Percentiles rank a stretch among this genome's conserved stretches.
Conservation (phyloP, 1,140 invertebrate species). For the Heliothis virescens region DNA sequence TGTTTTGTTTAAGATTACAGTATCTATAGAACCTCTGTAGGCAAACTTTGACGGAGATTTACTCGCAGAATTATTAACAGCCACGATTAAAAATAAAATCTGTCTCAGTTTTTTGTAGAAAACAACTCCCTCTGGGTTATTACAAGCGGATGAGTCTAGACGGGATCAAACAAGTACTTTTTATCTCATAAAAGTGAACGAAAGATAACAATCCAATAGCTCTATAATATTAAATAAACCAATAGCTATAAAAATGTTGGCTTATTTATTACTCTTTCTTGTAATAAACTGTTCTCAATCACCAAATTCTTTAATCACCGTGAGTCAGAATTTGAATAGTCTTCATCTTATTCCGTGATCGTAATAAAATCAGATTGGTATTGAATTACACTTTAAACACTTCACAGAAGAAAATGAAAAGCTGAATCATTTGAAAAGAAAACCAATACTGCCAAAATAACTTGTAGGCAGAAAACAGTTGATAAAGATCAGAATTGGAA, state of each 20-base stretch:
- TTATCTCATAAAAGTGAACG: no score
- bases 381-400: background rate
- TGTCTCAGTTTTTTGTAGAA: background rate
- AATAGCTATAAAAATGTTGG: no score
- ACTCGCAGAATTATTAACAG: constrained; percentile 4
- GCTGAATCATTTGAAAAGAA: constrained; percentile 5
- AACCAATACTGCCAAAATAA: constrained; percentile 2
- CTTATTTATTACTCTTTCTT: no score
- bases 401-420: background rate
- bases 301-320: no score
- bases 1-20: no score
- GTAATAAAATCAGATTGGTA: no score
- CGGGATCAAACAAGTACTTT: background rate
- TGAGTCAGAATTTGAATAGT: no score
- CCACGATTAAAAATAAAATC: constrained; percentile 4
- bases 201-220: no score
- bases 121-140: background rate
- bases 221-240: no score
- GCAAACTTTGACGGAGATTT: constrained; percentile 9
- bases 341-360: no score
- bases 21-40: background rate
- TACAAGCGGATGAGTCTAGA: constrained; percentile 16
- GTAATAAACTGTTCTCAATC: no score
- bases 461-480: constrained; percentile 11
- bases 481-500: constrained; percentile 22